Conservation (phyloP, 2,113 vertebrate genomes). For the Apaloderma vittatum region DNA sequence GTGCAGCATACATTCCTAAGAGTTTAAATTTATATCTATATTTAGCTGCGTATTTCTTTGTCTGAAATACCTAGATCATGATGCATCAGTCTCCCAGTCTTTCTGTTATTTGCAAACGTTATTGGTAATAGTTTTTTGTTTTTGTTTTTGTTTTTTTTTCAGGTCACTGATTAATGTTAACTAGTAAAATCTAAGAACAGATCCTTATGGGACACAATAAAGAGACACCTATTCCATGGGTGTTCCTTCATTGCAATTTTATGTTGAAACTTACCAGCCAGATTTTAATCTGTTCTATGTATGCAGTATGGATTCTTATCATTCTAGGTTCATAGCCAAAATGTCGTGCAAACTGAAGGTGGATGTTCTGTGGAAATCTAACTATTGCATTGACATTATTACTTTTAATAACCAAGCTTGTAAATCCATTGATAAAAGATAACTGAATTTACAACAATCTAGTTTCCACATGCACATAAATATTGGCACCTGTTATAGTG, state of each 20-base stretch:
- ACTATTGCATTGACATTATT: not conserved
- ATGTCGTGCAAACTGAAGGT: not conserved
- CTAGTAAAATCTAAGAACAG: not conserved
- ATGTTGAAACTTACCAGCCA: not conserved
- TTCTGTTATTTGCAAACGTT: not conserved
- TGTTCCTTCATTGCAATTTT: not conserved
- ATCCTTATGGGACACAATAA: not conserved
- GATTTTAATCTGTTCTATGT: not conserved
- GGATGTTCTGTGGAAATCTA: not conserved
- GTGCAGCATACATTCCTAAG: not conserved
- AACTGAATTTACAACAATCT: not conserved
- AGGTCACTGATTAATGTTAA: constrained; percentile 48
- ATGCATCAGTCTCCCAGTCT: not conserved
- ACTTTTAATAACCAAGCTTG: not conserved
- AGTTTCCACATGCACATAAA: not conserved
- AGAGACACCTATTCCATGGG: not conserved
- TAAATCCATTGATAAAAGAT: not conserved
- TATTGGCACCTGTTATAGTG: not conserved
- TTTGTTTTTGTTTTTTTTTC: constrained; percentile 24
- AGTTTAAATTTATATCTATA: not conserved
- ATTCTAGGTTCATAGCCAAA: not conserved
- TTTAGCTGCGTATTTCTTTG: not conserved
- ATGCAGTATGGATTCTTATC: not conserved
- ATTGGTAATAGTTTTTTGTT: constrained; percentile 24
- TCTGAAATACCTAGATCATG: not conserved